Evolutionary conservation across 2,888 invertebrate genomes (phyloP).

Genomic region (Caenorhabditis doughertyi): DNA sequence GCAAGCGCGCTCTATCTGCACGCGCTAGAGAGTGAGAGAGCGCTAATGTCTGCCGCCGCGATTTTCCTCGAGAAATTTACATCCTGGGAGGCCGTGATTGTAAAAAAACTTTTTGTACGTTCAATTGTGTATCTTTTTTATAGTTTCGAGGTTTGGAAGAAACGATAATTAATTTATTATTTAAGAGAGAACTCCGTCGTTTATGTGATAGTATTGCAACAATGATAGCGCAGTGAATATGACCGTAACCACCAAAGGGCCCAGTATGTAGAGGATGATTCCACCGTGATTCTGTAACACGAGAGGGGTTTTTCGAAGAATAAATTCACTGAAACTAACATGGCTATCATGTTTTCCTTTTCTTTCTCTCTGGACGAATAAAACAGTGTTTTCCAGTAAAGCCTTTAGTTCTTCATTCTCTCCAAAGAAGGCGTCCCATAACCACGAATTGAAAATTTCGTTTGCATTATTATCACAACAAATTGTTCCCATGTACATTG

Average conservation of each 20-base stretch:
- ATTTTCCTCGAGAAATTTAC: no score
- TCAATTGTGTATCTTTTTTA: no score
- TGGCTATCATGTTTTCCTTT: conserved; percentile 10
- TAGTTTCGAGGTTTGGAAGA: not conserved
- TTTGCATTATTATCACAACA: conserved; percentile 31
- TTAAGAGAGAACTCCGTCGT: conserved; percentile 45
- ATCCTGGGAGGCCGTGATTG: no score
- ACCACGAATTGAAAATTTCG: conserved; percentile 39
- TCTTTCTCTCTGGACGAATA: conserved; percentile 6
- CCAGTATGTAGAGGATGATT: not conserved
- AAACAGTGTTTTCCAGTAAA: conserved; percentile 21
- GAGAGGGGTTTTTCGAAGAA: not conserved
- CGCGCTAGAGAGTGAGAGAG: no score
- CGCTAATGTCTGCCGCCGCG: no score
- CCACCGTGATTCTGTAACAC: conserved; percentile 3
- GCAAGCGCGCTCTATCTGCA: no score
- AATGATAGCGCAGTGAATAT: conserved; percentile 36
- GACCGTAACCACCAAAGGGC: conserved; percentile 19
- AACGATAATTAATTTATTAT: not conserved
- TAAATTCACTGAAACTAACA: not conserved
- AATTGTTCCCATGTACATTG: conserved; percentile 24
- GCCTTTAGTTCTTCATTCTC: conserved; percentile 21
- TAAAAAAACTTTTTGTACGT: no score
- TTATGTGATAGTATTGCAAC: conserved; percentile 47
- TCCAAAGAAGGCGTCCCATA: conserved; percentile 50